A percentile compares a stretch with the other conserved stretches of the same genome.
phyloP scores from a whole-genome alignment of 2,113 vertebrate genomes.

The Dryoscopus gambensis region DNA sequence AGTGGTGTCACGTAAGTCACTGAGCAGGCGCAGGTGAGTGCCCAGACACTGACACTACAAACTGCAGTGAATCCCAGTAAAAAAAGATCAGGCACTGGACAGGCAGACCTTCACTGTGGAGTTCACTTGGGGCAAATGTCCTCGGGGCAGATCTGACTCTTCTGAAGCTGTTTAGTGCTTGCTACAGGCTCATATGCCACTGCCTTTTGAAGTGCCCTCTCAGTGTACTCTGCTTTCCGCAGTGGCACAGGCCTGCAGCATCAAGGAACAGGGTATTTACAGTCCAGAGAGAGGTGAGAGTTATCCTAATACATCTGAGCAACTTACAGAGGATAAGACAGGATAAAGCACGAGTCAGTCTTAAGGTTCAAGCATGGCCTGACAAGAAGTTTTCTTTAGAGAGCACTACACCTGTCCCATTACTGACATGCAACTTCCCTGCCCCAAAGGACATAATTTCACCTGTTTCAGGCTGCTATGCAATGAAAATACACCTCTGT shows the following conservation, averaged over 20 bases:
- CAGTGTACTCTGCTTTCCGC: neutral
- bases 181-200: neutral
- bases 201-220: neutral
- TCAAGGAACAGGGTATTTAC: neutral
- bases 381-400: neutral
- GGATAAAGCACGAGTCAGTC: neutral
- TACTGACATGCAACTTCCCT: neutral
- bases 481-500: neutral
- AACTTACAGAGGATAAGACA: neutral
- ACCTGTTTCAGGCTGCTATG: neutral
- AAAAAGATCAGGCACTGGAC: neutral
- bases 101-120: neutral
- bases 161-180: neutral
- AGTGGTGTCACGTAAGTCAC: accelerated
- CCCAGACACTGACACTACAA: neutral
- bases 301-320: neutral
- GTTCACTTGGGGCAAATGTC: neutral
- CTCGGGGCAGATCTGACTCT: neutral
- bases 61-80: neutral
- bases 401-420: neutral
- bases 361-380: neutral
- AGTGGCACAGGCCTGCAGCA: neutral
- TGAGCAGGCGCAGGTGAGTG: neutral
- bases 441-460: neutral
- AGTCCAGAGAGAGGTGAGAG: neutral